These are phyloP conservation scores for Furcifer pardalis DNA, from an alignment of 2,797 vertebrate genomes.

Conservation along the genomic window DNA sequence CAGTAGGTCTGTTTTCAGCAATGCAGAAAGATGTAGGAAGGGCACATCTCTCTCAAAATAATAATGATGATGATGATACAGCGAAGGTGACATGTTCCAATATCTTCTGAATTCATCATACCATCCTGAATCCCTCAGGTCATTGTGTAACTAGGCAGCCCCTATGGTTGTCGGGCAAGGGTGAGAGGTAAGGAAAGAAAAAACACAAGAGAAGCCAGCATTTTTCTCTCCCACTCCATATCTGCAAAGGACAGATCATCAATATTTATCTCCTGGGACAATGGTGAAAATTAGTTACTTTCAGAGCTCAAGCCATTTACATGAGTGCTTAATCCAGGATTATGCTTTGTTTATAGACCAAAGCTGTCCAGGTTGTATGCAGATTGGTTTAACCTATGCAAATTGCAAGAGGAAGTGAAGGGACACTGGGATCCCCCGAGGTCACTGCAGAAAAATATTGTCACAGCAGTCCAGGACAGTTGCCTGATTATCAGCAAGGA, in stretches of 20 bases:
- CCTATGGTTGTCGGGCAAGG: neutral
- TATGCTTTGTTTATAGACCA: neutral
- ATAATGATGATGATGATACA: neutral
- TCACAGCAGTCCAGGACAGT: slow-evolving; percentile 11
- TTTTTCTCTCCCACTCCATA: slow-evolving; percentile 39
- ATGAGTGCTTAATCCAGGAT: slow-evolving; percentile 51
- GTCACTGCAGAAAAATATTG: slow-evolving; percentile 21
- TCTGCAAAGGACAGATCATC: slow-evolving; percentile 60
- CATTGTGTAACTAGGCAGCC: neutral
- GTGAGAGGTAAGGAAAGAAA: neutral
- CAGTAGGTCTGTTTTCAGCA: slow-evolving; percentile 1
- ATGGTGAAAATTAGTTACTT: slow-evolving; percentile 46
- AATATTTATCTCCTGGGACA: slow-evolving; percentile 39
- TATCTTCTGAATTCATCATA: neutral
- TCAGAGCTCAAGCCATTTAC: slow-evolving; percentile 46
- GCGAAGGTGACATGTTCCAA: neutral
- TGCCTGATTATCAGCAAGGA: slow-evolving; percentile 40
- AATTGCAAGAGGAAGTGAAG: neutral
- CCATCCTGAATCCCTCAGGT: slow-evolving; percentile 36
- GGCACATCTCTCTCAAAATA: neutral
- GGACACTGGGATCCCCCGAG: neutral
- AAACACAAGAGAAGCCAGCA: slow-evolving; percentile 44
- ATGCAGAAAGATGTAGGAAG: neutral
- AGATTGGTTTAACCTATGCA: neutral
- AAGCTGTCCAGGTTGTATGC: neutral